A percentile compares a stretch with the other conserved stretches of the same genome.
phyloP scores from a whole-genome alignment of 1,140 invertebrate species.

The Sinonovacula constricta region DNA sequence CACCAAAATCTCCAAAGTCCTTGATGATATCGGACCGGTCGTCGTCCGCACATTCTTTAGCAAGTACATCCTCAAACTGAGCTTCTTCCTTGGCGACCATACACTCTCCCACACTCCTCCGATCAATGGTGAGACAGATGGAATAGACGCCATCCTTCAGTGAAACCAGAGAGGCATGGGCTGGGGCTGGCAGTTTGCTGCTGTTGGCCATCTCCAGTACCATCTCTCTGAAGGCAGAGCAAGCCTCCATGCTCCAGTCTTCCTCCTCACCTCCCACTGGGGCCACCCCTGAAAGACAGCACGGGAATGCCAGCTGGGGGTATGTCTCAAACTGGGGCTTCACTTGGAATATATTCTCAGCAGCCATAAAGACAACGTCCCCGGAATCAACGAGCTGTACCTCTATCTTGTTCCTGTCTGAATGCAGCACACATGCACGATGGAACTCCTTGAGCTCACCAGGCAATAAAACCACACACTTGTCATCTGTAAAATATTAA shows the following conservation, averaged over 20 bases:
- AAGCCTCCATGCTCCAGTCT: slow-evolving; percentile 83
- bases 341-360: slow-evolving; percentile 9
- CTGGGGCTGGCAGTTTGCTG: slow-evolving; percentile 21
- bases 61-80: slow-evolving; percentile 5
- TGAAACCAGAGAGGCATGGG: slow-evolving; percentile 41
- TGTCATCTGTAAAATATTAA: slow-evolving; percentile 27
- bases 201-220: slow-evolving; percentile 3
- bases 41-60: neutral
- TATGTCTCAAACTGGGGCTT: slow-evolving; percentile 26
- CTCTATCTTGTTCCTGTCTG: neutral
- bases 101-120: slow-evolving; percentile 12
- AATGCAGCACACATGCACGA: slow-evolving; percentile 1
- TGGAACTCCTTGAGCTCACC: slow-evolving; percentile 20
- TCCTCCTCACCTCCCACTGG: slow-evolving; percentile 88
- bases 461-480: slow-evolving; percentile 24
- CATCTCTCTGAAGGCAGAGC: slow-evolving; percentile 16
- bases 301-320: slow-evolving; percentile 63
- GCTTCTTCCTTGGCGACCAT: slow-evolving; percentile 23
- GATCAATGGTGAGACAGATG: slow-evolving; percentile 26
- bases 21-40: neutral
- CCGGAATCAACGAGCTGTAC: slow-evolving; percentile 37
- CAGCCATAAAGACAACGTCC: neutral
- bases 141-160: slow-evolving; percentile 9
- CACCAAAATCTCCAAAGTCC: slow-evolving; percentile 36
- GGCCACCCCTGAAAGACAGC: slow-evolving; percentile 82